Evolutionary conservation across 2,888 invertebrate genomes (phyloP).

Genomic region (Stenchaetothrips biformis): DNA sequence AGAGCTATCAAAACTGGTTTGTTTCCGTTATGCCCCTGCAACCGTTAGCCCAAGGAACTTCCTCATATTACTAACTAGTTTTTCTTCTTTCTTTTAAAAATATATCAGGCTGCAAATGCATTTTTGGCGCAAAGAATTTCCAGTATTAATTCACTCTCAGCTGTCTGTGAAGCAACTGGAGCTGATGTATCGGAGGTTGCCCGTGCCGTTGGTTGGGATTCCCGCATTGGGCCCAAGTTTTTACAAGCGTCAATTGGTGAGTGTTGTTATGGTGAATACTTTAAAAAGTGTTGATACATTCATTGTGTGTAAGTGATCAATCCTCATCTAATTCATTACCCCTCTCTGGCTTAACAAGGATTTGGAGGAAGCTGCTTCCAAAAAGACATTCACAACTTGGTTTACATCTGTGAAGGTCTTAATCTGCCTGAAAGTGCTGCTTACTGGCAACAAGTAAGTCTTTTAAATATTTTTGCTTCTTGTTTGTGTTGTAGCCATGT

Average conservation of each 20-base stretch:
- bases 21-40: slow-evolving; percentile 37
- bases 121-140: slow-evolving; percentile 97
- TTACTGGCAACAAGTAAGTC: slow-evolving; percentile 92
- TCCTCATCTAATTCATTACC: slow-evolving; percentile 27
- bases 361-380: slow-evolving; percentile 99
- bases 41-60: background rate
- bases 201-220: slow-evolving; percentile 88
- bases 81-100: slow-evolving; percentile 28
- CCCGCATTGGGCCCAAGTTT: slow-evolving; percentile 93
- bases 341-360: slow-evolving; percentile 49
- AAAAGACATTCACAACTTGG: slow-evolving; percentile 96
- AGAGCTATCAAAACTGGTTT: slow-evolving; percentile 89
- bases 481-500: background rate
- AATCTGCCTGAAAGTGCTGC: slow-evolving; percentile 94
- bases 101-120: slow-evolving; percentile 85
- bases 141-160: slow-evolving; percentile 95
- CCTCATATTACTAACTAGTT: slow-evolving; percentile 11
- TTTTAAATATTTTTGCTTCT: background rate
- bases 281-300: slow-evolving; percentile 33
- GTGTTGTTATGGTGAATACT: slow-evolving; percentile 36
- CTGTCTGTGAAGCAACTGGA: slow-evolving; percentile 96
- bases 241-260: slow-evolving; percentile 89
- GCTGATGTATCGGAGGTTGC: slow-evolving; percentile 98
- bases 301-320: too few species aligned
- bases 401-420: slow-evolving; percentile 93